Base-by-base conservation (phyloP, 2,888 invertebrate genomes). In the Metopia argyrocephala region DNA sequence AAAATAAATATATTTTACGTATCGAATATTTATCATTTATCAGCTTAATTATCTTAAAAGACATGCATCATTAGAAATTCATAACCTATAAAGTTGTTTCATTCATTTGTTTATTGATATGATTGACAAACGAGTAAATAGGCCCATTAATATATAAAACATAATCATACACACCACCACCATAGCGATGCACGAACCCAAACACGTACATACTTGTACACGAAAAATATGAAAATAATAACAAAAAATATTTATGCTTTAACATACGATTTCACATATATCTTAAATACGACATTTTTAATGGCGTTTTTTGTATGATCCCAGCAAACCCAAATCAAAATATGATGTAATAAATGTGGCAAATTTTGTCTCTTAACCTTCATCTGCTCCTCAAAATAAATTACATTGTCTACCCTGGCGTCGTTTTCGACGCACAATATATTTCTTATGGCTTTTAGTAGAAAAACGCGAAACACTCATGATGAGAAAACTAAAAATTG, bases 111-210 rank as follows among this genome's bases (percentile, higher is more conserved):
- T 69, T n/a, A 54, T 75, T 66, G 46, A 71, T 46, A 66, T 71
- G 61, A 78, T 78, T 78, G 78, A 66, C 56, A 78, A 78, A 73
- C 62, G 66, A 31, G 56, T 78, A 62, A 68, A 56, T 62, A 69
- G 18, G 48, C 21, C 15, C 50, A 21, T 68, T 20, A 66, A 31
- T 27, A 46, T n/a, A 28, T 64, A 15, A 52, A 46, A 45, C 23
- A 61, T 65, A 52, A n/a, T n/a, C n/a, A 31, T n/a, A 28, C n/a
- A 52, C 20, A 45, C 38, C 45, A 9, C 21, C 28, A 3, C 9
- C 31, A 31, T 5, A 50, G 5, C 27, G 20, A 20, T 28, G 21
- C 64, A 27, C 27, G 5, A 15, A 64, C 9, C 31, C 21, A 1
- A 21, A 65, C 21, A 20, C 9, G 9, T n/a, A 4, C 18, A 21